Conservation (phyloP, 2,888 invertebrate genomes). For the Drosophila setosimentum region DNA sequence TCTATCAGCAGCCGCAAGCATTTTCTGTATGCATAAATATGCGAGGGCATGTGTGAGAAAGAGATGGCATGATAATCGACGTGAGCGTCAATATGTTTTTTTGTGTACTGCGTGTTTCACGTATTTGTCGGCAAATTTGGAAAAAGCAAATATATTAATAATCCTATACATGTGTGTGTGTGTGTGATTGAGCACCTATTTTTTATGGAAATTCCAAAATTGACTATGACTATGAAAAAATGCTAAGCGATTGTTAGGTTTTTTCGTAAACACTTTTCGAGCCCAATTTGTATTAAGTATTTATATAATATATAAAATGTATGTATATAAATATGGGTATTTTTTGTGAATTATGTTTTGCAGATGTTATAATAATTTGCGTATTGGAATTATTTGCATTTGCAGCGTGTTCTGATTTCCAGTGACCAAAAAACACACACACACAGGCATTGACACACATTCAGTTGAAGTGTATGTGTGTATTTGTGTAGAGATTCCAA, state of each 20-base stretch:
- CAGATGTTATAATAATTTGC: neutral
- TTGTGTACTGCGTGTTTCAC: no score
- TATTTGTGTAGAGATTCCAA: neutral
- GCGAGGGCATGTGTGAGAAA: no score
- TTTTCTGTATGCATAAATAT: no score
- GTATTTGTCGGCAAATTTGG: constrained; percentile 18
- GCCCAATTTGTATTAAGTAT: neutral
- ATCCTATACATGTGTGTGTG: neutral
- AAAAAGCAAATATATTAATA: constrained; percentile 15
- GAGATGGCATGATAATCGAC: no score
- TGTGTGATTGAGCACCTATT: neutral
- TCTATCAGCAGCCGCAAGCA: no score
- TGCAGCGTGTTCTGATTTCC: neutral
- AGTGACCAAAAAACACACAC: neutral
- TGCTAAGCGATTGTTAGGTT: constrained; percentile 20
- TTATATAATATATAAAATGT: neutral
- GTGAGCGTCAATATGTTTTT: no score
- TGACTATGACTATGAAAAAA: constrained; percentile 40
- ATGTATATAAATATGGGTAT: neutral
- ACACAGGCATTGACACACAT: neutral
- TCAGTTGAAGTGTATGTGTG: neutral
- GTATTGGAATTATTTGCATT: neutral
- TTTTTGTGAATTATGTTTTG: neutral
- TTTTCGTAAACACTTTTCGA: neutral
- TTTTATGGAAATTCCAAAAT: constrained; percentile 21